Conservation (phyloP, 37 sponge, comb jelly and placozoan genomes). For the Beroe forskalii region DNA sequence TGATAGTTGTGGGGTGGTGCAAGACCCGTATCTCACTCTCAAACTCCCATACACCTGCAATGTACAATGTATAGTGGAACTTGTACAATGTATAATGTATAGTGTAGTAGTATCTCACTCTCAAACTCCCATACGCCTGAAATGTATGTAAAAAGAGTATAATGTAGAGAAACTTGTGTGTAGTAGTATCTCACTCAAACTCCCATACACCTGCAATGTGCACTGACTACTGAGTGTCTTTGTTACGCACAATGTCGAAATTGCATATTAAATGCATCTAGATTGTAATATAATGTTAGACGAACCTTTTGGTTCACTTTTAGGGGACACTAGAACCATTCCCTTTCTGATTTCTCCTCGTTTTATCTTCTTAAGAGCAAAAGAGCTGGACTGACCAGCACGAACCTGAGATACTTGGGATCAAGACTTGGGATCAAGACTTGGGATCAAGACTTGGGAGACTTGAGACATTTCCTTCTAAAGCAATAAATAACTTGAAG, state of each 20-base stretch:
- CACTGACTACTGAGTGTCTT: too few species aligned
- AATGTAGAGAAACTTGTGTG: too few species aligned
- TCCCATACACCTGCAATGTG: constrained; percentile 87
- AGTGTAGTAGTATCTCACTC: too few species aligned
- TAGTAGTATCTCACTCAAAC: too few species aligned
- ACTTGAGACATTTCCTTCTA: too few species aligned
- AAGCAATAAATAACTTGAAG: too few species aligned
- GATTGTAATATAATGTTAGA: background rate
- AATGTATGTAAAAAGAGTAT: too few species aligned
- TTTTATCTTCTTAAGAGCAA: constrained; percentile 93
- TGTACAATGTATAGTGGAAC: background rate
- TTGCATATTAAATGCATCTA: too few species aligned
- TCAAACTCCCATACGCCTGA: constrained; percentile 93
- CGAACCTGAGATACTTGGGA: constrained; percentile 64
- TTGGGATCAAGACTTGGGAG: too few species aligned
- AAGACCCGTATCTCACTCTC: constrained; percentile 95
- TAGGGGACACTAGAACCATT: constrained; percentile 88
- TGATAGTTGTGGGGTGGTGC: constrained; percentile 98
- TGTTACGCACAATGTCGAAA: too few species aligned
- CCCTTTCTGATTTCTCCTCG: constrained; percentile 91
- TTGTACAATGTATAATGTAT: background rate
- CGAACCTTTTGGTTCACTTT: constrained; percentile 68
- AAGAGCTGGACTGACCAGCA: constrained; percentile 95
- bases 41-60: constrained; percentile 90
- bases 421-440: too few species aligned